Percentiles rank a stretch among this genome's conserved stretches.
phyloP scores from a whole-genome alignment of 1,140 invertebrate genomes.

The Danaus melanippus region DNA sequence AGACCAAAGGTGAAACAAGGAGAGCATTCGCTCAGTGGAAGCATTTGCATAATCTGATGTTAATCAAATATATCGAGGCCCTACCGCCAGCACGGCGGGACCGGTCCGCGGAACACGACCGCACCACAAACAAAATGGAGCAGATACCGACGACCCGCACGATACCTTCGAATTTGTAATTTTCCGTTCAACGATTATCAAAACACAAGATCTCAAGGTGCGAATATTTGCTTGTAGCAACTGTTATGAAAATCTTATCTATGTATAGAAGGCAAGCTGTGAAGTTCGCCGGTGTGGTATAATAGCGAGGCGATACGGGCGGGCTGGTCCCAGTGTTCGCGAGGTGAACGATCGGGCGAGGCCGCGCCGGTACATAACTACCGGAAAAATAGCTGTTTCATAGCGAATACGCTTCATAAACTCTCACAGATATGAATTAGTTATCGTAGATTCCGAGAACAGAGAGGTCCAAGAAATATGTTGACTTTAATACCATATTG shows the following conservation, averaged over 20 bases:
- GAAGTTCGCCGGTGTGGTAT: conserved; percentile 3
- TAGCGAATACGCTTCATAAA: conserved; percentile 8
- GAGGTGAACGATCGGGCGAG: conserved; percentile 64
- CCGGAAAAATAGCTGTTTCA: conserved; percentile 39
- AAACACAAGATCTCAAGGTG: too few species aligned
- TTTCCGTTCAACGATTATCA: too few species aligned
- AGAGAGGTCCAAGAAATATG: too few species aligned
- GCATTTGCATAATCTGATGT: conserved; percentile 71
- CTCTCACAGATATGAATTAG: too few species aligned
- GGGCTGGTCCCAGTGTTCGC: conserved; percentile 38
- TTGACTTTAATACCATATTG: too few species aligned
- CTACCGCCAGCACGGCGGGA: conserved; percentile 30
- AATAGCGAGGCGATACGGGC: conserved; percentile 25
- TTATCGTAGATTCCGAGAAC: too few species aligned
- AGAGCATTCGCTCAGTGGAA: conserved; percentile 59
- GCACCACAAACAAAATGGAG: conserved; percentile 4
- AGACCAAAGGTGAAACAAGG: conserved; percentile 64
- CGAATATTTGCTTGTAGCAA: background rate
- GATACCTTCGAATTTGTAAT: too few species aligned
- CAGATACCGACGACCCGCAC: conserved; percentile 1
- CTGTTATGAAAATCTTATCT: background rate
- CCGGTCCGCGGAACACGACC: conserved; percentile 20
- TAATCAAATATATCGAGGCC: conserved; percentile 62
- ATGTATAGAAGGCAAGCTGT: background rate
- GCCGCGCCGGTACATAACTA: conserved; percentile 39